Percentiles rank a stretch among this genome's conserved stretches.
phyloP scores from a whole-genome alignment of 2,113 vertebrate genomes.

The Australoheros scitulus region DNA sequence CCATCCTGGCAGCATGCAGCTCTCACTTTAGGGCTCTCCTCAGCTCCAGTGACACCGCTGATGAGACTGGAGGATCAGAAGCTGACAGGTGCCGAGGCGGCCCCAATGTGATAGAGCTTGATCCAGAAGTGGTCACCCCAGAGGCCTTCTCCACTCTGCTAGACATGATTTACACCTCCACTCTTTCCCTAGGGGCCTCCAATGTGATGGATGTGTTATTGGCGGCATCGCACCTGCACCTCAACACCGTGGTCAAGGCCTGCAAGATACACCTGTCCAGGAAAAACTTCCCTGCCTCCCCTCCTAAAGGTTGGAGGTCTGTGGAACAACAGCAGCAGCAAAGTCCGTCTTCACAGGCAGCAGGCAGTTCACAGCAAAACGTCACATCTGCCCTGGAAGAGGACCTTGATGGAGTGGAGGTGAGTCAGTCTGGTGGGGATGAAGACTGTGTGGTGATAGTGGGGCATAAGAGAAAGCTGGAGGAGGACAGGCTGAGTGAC shows the following conservation, averaged over 20 bases:
- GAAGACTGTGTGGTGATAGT: constrained; percentile 30
- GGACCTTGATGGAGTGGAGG: constrained; percentile 58
- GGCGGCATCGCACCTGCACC: constrained; percentile 92
- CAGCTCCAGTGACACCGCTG: constrained; percentile 76
- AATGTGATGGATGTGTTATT: constrained; percentile 95
- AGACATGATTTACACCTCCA: constrained; percentile 97
- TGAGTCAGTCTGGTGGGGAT: constrained; percentile 61
- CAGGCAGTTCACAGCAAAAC: constrained; percentile 84
- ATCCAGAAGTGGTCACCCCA: constrained; percentile 91
- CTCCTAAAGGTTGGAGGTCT: constrained; percentile 78
- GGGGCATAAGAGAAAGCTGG: constrained; percentile 87
- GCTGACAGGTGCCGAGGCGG: constrained; percentile 48
- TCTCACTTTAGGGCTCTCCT: constrained; percentile 92
- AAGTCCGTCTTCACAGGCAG: not conserved
- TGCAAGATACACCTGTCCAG: constrained; percentile 93
- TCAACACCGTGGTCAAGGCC: constrained; percentile 91
- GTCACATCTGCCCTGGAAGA: constrained; percentile 84
- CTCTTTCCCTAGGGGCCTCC: constrained; percentile 87
- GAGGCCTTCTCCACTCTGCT: constrained; percentile 92
- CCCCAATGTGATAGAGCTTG: constrained; percentile 87
- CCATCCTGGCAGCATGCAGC: constrained; percentile 91
- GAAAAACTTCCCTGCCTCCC: constrained; percentile 88
- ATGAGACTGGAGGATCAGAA: constrained; percentile 61
- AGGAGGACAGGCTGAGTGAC: constrained; percentile 74
- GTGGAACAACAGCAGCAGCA: constrained; percentile 57